Evolutionary conservation across 2,113 vertebrate species (phyloP).

Genomic region (Podiceps cristatus): DNA sequence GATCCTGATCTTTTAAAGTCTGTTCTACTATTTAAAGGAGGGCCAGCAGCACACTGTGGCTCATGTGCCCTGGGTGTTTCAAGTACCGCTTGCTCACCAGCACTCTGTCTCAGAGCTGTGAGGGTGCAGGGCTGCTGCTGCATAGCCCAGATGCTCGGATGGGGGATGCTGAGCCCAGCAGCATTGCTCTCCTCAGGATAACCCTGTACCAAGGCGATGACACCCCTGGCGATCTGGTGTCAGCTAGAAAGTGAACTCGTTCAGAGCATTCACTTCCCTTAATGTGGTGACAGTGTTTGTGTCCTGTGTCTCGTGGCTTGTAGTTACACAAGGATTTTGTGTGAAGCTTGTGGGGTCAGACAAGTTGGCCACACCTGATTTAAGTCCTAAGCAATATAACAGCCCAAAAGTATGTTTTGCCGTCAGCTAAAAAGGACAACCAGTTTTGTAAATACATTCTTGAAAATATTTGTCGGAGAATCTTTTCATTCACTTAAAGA

Average conservation of each 20-base stretch:
- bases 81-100: background rate
- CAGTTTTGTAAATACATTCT: background rate
- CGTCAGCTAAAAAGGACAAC: background rate
- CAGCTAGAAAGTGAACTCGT: background rate
- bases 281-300: background rate
- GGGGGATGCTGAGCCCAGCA: background rate
- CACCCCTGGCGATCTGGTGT: background rate
- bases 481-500: background rate
- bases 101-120: background rate
- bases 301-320: background rate
- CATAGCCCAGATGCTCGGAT: background rate
- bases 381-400: background rate
- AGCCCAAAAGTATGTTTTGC: background rate
- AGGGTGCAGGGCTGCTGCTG: background rate
- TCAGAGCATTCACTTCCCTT: background rate
- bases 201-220: accelerated
- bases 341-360: background rate
- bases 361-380: background rate
- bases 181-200: background rate
- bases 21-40: background rate
- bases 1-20: background rate
- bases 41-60: background rate
- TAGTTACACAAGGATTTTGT: background rate
- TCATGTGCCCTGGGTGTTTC: background rate
- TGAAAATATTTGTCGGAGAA: background rate